Base-by-base conservation (phyloP, 2,113 vertebrate genomes). In the Anser cygnoides region DNA sequence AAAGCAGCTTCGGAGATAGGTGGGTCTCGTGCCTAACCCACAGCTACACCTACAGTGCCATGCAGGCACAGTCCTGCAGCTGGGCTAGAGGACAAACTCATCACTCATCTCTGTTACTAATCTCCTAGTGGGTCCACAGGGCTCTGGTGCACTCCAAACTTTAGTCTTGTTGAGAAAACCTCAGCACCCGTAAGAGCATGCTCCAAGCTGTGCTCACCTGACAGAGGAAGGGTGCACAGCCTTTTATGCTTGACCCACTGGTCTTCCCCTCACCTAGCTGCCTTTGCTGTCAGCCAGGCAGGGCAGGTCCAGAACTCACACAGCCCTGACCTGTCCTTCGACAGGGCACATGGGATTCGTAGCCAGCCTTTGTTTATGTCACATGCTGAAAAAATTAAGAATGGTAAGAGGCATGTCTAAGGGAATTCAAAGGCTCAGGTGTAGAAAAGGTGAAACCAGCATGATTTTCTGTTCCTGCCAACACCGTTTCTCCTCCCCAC, bases 171-270 rank as follows among this genome's bases (percentile, higher is more conserved):
- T 19, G 43, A 78, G 50, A 13, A 65, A 41, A n/a, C 28, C n/a
- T 31, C 3, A 4, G 31, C 6, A 43, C 16, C 33, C 0, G 0
- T 50, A 72, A 61, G 6, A 61, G 58, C n/a, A n/a, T 2, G 0
- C 31, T 55, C 20, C 52, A 61, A 20, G 22, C 19, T 66, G 21
- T 16, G 16, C 46, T 81, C 26, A 11, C 26, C 65, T 57, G 54
- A 5, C 46, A 35, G 59, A 65, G 37, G 33, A 75, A 71, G 8
- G 52, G 54, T 17, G 11, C 33, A 28, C 2, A 0, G 23, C 35
- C 25, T 46, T 68, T 86, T 1, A 2, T 58, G 49, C 65, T 76
- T 77, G 52, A 44, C 5, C 44, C 35, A 4, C 20, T 58, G 50
- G 31, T 31, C 22, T 75, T 81, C 58, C 22, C 84, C 74, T 75